Conservation (phyloP, 2,113 vertebrate species). For the Myrmecophaga tridactyla region DNA sequence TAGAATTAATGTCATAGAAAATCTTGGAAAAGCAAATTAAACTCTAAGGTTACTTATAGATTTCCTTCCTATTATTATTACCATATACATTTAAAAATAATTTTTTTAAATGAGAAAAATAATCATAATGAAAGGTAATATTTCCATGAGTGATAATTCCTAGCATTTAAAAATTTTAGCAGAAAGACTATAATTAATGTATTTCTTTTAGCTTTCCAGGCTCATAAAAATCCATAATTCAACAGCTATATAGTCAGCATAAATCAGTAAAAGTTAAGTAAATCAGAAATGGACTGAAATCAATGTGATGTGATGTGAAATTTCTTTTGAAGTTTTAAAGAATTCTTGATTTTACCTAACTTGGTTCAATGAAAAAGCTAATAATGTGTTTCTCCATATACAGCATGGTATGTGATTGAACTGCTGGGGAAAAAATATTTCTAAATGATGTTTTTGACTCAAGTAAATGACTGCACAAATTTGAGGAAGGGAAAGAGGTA, state of each 20-base stretch:
- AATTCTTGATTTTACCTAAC: background rate
- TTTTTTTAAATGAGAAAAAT: slow-evolving; percentile 16
- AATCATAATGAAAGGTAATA: background rate
- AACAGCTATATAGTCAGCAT: background rate
- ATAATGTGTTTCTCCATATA: background rate
- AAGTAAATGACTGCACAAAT: background rate
- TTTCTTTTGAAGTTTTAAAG: slow-evolving; percentile 5
- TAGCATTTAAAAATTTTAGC: slow-evolving; percentile 9
- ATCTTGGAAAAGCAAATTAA: slow-evolving; percentile 40
- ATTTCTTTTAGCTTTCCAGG: background rate
- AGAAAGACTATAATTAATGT: background rate
- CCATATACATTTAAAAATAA: background rate
- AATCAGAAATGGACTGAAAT: slow-evolving; percentile 24
- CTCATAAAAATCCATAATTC: background rate
- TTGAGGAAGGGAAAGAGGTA: background rate
- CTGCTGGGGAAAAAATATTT: background rate
- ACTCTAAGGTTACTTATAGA: background rate
- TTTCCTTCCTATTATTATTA: background rate
- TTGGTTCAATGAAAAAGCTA: background rate
- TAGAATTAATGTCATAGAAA: slow-evolving; percentile 7
- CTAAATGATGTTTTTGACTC: background rate
- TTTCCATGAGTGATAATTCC: background rate
- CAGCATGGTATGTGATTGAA: background rate
- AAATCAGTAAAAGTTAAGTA: slow-evolving; percentile 1
- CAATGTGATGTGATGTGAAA: background rate